Evolutionary conservation across 2,113 vertebrate species (phyloP).

Genomic region (Tursiops truncatus): DNA sequence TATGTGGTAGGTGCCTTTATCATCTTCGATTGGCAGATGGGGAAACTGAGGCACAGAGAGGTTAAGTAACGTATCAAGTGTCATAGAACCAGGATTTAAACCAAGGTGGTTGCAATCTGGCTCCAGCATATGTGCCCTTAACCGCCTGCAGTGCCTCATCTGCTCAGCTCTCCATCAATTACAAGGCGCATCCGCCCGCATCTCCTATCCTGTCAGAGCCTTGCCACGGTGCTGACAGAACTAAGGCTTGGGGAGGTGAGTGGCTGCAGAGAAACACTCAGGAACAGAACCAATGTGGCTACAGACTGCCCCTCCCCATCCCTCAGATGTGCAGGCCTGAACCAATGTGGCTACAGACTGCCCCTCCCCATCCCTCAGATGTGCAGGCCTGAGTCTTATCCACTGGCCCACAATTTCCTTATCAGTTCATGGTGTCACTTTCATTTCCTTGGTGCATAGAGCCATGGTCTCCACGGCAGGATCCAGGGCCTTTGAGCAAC

Average conservation of each 20-base stretch:
- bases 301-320: not conserved
- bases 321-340: not conserved
- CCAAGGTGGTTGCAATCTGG: not conserved
- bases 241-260: not conserved
- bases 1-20: not conserved
- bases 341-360: not conserved
- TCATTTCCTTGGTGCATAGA: not conserved
- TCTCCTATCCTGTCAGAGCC: not conserved
- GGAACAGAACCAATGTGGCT: too few relatives aligned
- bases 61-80: not conserved
- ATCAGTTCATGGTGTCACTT: not conserved
- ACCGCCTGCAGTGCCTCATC: rapidly evolving
- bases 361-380: not conserved
- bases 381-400: not conserved
- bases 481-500: not conserved
- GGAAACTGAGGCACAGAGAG: not conserved
- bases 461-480: not conserved
- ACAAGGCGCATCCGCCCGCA: too few relatives aligned
- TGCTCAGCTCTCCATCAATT: not conserved
- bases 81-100: not conserved
- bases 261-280: not conserved
- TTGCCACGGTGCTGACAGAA: too few relatives aligned
- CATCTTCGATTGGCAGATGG: not conserved
- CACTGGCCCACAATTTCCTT: not conserved
- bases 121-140: rapidly evolving